Conservation (phyloP, 2,888 invertebrate species). For the Epirrita christyi region DNA sequence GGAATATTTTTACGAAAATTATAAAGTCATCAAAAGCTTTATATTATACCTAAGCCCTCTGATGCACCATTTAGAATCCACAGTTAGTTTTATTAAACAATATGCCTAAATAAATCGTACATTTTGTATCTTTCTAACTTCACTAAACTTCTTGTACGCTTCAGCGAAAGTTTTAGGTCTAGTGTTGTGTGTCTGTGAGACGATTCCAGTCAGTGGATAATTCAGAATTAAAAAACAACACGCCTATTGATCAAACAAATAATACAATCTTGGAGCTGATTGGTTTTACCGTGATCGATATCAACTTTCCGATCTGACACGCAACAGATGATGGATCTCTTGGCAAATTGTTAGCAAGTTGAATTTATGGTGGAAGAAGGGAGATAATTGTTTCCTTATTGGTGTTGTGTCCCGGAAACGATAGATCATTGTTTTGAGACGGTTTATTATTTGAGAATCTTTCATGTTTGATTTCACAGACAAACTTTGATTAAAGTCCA, state of each 20-base stretch:
- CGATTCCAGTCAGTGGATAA: too few relatives aligned
- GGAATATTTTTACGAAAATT: background rate
- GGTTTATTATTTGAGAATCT: constrained; percentile 22
- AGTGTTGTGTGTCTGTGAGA: too few relatives aligned
- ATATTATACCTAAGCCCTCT: too few relatives aligned
- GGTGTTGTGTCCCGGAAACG: constrained; percentile 13
- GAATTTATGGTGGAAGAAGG: constrained; percentile 12
- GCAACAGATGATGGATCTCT: constrained; percentile 2
- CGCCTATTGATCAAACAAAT: background rate
- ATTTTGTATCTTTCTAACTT: too few relatives aligned
- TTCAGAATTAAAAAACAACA: too few relatives aligned
- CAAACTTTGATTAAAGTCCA: background rate
- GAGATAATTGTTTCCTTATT: constrained; percentile 26
- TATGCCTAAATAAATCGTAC: too few relatives aligned
- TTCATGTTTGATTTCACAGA: constrained; percentile 2
- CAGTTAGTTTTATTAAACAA: background rate
- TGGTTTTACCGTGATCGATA: background rate
- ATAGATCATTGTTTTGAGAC: constrained; percentile 1
- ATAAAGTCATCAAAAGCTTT: background rate
- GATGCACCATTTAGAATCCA: too few relatives aligned
- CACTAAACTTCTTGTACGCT: too few relatives aligned
- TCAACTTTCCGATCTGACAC: background rate
- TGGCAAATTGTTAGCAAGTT: constrained; percentile 1
- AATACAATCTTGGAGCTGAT: background rate
- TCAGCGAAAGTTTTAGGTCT: too few relatives aligned